Evolutionary conservation across 1,140 invertebrate species (phyloP), one percentile per base, ranked within the genome.

Genomic region (Drosophila tropicalis): DNA sequence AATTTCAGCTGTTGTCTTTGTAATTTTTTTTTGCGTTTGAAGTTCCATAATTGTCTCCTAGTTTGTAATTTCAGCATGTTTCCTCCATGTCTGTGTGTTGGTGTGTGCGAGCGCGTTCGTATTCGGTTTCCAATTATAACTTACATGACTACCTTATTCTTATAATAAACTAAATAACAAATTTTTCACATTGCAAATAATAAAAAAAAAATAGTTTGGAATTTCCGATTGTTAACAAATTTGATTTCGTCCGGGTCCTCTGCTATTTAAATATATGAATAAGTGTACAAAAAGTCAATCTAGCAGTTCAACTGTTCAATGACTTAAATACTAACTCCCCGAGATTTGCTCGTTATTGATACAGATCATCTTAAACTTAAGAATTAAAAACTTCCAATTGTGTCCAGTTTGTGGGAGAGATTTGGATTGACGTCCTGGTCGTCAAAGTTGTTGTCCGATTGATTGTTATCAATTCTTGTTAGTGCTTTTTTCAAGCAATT

Each of bases 311-410:
- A 57, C 32, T 36, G 55, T 19, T 36, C 17, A 17, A 2, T 9
- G 7, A 58, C 56, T 58, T 39, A 58, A 36, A 17, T 36, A 57
- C 55, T 39, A 19, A 6, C 15, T 34, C 9, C 56, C 56, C 32
- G 32, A 51, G 17, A 51, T 51, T 22, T 19, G 44, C 9, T 29
- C 29, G 22, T 51, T 51, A 7, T 51, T 19, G 15, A 39, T 12
- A 56, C 19, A 34, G 15, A 5, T 39, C 17, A 34, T 58, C n/a
- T 36, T 39, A 39, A 6, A 58, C 56, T 39, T 58, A 58, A 19
- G 36, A 19, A 58, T 39, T 39, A 58, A 22, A 58, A 9, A 39
- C 29, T 56, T 55, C 51, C 55, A 32, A 32, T 56, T 32, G n/a
- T 17, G 55, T 56, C 29, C 29, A 56, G 15, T 36, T 39, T 19